Base-by-base conservation (phyloP, 2,797 vertebrate genomes). In the Chelon auratus region DNA sequence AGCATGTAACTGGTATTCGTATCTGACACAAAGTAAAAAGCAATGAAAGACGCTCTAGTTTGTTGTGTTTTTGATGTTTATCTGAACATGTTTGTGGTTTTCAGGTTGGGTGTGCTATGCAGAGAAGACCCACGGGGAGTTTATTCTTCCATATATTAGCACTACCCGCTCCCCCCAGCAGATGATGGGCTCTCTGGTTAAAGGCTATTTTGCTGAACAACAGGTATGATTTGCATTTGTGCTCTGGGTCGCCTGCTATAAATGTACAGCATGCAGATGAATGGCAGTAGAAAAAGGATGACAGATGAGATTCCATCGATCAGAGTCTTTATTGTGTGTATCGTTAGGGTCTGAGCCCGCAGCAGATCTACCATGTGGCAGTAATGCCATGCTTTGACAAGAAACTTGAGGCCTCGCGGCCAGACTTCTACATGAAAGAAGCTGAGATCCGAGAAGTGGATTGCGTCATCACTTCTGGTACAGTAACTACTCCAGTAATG, bases 321-420 rank as follows among this genome's bases (percentile, higher is more conserved):
- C 5, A 75, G 50, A 72, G 39, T 61, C n/a, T 53, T 33, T 33
- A 33, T 33, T 80, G 9, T 81, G 17, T 78, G 77, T 77, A 71
- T 77, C 67, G 50, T 82, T 75, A 99, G 98, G 90, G 70, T 14
- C 12, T 97, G 53, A 83, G 86, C 37, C 96, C 98, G 0, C 87
- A 94, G 76, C 94, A 93, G 78, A 95, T 98, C 72, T 99, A 97
- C 90, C 98, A 99, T 0, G 95, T 97, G 45, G 93, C 96, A 0
- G 96, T 99, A 39, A 99, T 99, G 98, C 98, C 98, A 39, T 99
- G 98, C 78, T 98, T 97, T 0, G 98, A 99, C 86, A 99, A 99
- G 83, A 99, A 99, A 81, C 95, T 99, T 2, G 98, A 99, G 81
- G 97, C 98, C 0, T 99, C 98, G 3, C 94, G 98, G 85, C 92